phyloP scores from a whole-genome alignment of 1,140 invertebrate species.

The Atta colombica region DNA sequence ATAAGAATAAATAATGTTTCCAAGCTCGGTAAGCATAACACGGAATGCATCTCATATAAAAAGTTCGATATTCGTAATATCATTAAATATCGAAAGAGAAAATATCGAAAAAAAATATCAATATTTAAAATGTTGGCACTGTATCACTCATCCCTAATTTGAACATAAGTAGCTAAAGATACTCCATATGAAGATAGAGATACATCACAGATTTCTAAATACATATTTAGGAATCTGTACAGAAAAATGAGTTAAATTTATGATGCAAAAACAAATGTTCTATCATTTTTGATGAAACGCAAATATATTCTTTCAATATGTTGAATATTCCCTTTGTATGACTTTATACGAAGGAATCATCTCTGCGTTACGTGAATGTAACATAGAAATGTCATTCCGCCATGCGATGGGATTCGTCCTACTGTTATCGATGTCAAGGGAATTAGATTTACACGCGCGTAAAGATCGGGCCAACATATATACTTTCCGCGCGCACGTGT shows the following conservation, averaged over 20 bases:
- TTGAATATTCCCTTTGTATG: neutral
- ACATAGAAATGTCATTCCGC: conserved; percentile 27
- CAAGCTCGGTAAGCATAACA: too few species aligned
- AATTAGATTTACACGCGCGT: conserved; percentile 67
- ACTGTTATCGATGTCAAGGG: conserved; percentile 56
- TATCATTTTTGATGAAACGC: neutral
- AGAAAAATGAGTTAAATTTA: neutral
- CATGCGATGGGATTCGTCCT: conserved; percentile 42
- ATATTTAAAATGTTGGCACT: too few species aligned
- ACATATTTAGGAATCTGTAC: neutral
- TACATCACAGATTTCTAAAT: neutral
- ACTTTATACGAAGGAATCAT: neutral
- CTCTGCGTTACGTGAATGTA: neutral
- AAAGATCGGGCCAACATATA: conserved; percentile 57
- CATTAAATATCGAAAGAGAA: too few species aligned
- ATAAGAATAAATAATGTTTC: too few species aligned
- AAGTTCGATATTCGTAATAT: too few species aligned
- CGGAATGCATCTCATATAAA: too few species aligned
- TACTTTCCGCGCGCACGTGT: conserved; percentile 42
- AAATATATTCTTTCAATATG: neutral
- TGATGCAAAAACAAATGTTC: neutral
- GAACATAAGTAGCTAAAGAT: neutral
- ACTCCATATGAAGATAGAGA: neutral
- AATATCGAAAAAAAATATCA: too few species aligned
- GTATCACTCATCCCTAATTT: too few species aligned